phyloP scores from a whole-genome alignment of 2,797 vertebrate species.

The Nothura maculosa region DNA sequence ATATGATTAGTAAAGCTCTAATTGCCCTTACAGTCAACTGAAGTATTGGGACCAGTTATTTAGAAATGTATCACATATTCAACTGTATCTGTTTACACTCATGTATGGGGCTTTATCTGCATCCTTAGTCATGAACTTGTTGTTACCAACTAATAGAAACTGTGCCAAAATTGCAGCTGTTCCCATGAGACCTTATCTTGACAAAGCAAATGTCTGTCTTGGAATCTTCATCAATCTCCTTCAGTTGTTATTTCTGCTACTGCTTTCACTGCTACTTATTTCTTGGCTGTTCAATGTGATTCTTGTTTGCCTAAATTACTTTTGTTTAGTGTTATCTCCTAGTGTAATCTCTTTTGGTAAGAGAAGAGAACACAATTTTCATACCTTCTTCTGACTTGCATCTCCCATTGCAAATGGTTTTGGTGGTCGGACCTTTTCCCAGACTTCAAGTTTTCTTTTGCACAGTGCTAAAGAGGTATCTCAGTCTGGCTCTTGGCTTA shows the following conservation, averaged over 20 bases:
- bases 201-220: neutral
- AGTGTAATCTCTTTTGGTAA: neutral
- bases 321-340: neutral
- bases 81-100: neutral
- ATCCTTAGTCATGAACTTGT: neutral
- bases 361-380: neutral
- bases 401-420: neutral
- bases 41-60: neutral
- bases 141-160: neutral
- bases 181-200: neutral
- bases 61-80: neutral
- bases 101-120: neutral
- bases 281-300: neutral
- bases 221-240: fast-evolving
- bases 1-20: neutral
- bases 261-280: neutral
- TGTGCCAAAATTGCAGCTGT: neutral
- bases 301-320: neutral
- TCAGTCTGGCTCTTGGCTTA: neutral
- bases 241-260: neutral
- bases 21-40: neutral
- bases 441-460: neutral
- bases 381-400: neutral
- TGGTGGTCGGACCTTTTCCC: neutral
- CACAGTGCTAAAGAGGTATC: neutral